Percentiles rank a stretch among this genome's conserved stretches.
phyloP scores from a whole-genome alignment of 37 sponge, comb jelly and placozoan genomes.

The Beroe forskalii region DNA sequence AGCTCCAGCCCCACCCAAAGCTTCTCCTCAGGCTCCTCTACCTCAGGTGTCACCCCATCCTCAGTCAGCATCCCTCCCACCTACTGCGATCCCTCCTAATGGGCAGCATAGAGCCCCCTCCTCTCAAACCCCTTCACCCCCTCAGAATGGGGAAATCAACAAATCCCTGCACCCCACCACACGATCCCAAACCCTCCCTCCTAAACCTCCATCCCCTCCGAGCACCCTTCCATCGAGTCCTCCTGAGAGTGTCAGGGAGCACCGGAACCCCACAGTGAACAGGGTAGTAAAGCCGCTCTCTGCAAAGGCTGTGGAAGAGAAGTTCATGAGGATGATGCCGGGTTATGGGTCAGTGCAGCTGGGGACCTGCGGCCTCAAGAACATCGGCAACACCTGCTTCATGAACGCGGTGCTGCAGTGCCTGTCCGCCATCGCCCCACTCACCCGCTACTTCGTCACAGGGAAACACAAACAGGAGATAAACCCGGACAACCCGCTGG shows the following conservation, averaged over 20 bases:
- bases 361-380: constrained; percentile 58
- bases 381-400: constrained; percentile 66
- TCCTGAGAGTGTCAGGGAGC: background rate
- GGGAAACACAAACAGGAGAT: constrained; percentile 37
- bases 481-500: constrained; percentile 53
- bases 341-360: constrained; percentile 12
- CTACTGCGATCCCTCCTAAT: too few relatives aligned
- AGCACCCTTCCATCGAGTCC: background rate
- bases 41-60: background rate
- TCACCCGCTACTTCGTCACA: constrained; percentile 41
- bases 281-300: constrained; percentile 42
- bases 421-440: constrained; percentile 43
- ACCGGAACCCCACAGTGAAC: constrained; percentile 21
- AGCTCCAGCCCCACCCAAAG: background rate
- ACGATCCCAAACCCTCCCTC: too few relatives aligned
- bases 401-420: constrained; percentile 67
- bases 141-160: too few relatives aligned
- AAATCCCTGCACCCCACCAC: too few relatives aligned
- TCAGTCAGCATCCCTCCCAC: background rate
- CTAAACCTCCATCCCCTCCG: too few relatives aligned
- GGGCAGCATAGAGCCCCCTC: too few relatives aligned
- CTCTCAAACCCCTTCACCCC: too few relatives aligned
- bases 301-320: constrained; percentile 7
- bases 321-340: constrained; percentile 18
- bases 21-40: background rate